Conservation (phyloP, 2,113 vertebrate genomes). For the Laterallus jamaicensis region DNA sequence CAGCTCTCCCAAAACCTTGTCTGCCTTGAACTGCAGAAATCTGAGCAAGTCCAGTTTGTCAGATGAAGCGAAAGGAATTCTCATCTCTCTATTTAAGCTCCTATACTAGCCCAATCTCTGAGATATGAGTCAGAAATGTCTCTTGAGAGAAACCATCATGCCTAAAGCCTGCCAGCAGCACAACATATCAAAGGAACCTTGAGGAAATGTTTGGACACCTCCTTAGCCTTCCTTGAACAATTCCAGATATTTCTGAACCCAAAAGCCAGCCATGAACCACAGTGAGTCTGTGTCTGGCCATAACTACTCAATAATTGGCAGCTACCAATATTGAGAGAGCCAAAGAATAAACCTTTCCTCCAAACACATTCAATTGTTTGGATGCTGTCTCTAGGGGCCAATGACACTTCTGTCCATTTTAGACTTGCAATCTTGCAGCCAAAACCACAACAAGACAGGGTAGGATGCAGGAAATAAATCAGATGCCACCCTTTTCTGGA, state of each 20-base stretch:
- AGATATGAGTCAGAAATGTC: neutral
- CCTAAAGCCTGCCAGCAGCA: neutral
- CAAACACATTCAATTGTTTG: constrained; percentile 48
- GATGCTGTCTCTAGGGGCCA: neutral
- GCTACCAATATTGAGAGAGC: neutral
- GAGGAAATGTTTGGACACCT: constrained; percentile 40
- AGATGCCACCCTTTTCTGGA: constrained; percentile 62
- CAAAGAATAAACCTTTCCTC: constrained; percentile 52
- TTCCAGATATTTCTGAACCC: constrained; percentile 36
- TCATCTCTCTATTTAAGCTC: neutral
- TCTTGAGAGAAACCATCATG: neutral
- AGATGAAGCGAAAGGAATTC: constrained; percentile 1
- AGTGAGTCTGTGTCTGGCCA: constrained; percentile 9
- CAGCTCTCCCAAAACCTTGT: neutral
- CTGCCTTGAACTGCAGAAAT: constrained; percentile 6
- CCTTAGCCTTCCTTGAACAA: constrained; percentile 42
- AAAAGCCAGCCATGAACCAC: constrained; percentile 9
- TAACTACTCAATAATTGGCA: constrained; percentile 44
- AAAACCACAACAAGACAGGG: constrained; percentile 53
- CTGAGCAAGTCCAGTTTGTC: neutral
- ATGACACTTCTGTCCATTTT: constrained; percentile 52
- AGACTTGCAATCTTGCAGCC: constrained; percentile 20
- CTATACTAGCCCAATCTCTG: neutral
- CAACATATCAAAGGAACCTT: constrained; percentile 23
- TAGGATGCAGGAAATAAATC: constrained; percentile 58